Evolutionary conservation across 2,113 vertebrate species (phyloP), one percentile per base, ranked within the genome.

Genomic region (Edolisoma coerulescens): DNA sequence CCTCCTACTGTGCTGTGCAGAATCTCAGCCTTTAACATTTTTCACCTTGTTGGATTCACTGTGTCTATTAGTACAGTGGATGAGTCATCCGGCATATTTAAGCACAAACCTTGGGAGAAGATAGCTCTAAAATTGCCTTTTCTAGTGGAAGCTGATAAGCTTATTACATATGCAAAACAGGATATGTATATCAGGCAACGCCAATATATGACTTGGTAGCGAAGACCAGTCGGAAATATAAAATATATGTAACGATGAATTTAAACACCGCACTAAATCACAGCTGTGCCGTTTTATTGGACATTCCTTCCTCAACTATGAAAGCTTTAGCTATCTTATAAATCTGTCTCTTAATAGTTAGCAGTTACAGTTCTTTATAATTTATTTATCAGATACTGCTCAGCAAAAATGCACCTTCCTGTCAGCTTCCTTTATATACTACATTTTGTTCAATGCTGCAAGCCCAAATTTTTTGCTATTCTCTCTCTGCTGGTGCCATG

Each of bases 301-400:
- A 87, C 83, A 69, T 94, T 95, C 93, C 97, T 97, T 97, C 93
- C 96, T 97, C 97, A 98, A 96, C 95, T 97, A n/a, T 74, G 94
- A 97, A 96, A 81, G 92, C 93, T 71, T 71, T 91, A 89, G 69
- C 89, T 91, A 73, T 96, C 95, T 44, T 95, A 96, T 98, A 97
- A 97, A 98, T 98, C 93, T 98, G 87, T 68, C 93, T 97, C 84
- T 97, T 98, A 97, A 96, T 96, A 94, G 89, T 95, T 65, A 96
- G 74, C 89, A 74, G 94, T 96, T 97, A 93, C 94, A 95, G 97
- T 97, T 95, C 96, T 96, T 50, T 92, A 39, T 96, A 95, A 97
- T 97, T 97, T 95, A 95, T 97, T 94, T 78, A 88, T 79, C 24
- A 45, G 89, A 50, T 82, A 64, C 76, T 87, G 84, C 79, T 96